Evolutionary conservation across 2,888 invertebrate genomes (phyloP).

Genomic region (Chrysolina haemoptera): DNA sequence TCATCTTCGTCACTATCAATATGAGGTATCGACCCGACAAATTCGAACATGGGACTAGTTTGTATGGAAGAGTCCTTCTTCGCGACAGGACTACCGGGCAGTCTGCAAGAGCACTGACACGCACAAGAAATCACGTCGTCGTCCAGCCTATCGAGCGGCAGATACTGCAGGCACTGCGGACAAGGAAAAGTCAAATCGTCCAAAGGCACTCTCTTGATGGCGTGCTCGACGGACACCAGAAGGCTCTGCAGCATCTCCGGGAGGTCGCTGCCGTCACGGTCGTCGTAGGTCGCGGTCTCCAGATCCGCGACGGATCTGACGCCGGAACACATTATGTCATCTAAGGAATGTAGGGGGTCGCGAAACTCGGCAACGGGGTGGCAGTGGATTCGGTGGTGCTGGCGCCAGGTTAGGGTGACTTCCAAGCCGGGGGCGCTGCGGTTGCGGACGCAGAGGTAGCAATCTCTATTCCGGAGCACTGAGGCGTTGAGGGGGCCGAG

Average conservation of each 20-base stretch:
- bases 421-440: constrained; percentile 56
- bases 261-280: constrained; percentile 71
- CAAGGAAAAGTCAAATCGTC: constrained; percentile 78
- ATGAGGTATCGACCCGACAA: constrained; percentile 79
- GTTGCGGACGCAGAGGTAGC: constrained; percentile 75
- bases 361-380: constrained; percentile 65
- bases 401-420: constrained; percentile 65
- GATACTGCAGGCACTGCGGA: constrained; percentile 70
- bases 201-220: constrained; percentile 76
- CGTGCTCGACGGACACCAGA: constrained; percentile 79
- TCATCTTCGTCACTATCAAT: constrained; percentile 83
- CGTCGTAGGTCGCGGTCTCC: constrained; percentile 63
- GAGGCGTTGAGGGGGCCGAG: constrained; percentile 77
- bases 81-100: constrained; percentile 62
- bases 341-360: constrained; percentile 59
- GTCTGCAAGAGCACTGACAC: constrained; percentile 66
- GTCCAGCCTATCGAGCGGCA: constrained; percentile 66
- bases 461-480: constrained; percentile 75
- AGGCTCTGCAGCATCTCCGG: constrained; percentile 78
- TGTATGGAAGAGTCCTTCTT: constrained; percentile 70
- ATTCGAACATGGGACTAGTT: constrained; percentile 76
- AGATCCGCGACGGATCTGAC: constrained; percentile 63
- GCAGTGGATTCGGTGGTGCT: constrained; percentile 60
- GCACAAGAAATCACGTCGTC: constrained; percentile 62
- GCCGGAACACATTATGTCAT: constrained; percentile 67